These are phyloP conservation scores for Chloebia gouldiae DNA, from an alignment of 2,113 vertebrate species.

Conservation along the genomic window DNA sequence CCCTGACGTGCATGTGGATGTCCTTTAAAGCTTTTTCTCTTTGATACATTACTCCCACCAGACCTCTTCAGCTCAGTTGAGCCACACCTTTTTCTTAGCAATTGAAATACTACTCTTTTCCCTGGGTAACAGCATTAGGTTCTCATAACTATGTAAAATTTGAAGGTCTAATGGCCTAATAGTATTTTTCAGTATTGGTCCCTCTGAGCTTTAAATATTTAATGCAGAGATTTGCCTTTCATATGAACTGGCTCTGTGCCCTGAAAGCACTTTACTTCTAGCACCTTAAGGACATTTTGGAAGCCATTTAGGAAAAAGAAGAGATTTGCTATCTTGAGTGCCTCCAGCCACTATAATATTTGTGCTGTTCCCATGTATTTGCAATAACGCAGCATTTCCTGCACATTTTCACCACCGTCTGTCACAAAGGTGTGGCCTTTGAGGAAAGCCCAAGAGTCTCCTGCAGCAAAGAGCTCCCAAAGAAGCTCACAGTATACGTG, in stretches of 20 bases:
- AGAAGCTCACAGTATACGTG: background rate
- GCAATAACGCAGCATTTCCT: background rate
- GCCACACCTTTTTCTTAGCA: background rate
- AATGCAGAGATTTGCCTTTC: background rate
- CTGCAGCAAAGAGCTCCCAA: background rate
- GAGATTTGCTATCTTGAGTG: background rate
- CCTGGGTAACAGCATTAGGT: background rate
- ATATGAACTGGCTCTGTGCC: conserved; percentile 31
- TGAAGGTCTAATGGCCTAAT: background rate
- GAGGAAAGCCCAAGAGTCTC: background rate
- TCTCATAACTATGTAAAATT: conserved; percentile 10
- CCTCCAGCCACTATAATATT: background rate
- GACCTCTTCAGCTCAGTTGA: background rate
- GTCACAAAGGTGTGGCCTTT: background rate
- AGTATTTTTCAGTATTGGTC: background rate
- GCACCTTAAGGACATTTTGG: background rate
- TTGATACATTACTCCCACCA: background rate
- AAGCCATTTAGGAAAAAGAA: background rate
- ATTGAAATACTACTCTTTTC: background rate
- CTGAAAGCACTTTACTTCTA: conserved; percentile 22
- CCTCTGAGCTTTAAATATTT: background rate
- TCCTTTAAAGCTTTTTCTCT: background rate
- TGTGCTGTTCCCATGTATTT: background rate
- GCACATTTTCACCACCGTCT: background rate
- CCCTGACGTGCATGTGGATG: rapidly evolving